Evolutionary conservation across 2,113 vertebrate genomes (phyloP).

Genomic region (Indri indri): DNA sequence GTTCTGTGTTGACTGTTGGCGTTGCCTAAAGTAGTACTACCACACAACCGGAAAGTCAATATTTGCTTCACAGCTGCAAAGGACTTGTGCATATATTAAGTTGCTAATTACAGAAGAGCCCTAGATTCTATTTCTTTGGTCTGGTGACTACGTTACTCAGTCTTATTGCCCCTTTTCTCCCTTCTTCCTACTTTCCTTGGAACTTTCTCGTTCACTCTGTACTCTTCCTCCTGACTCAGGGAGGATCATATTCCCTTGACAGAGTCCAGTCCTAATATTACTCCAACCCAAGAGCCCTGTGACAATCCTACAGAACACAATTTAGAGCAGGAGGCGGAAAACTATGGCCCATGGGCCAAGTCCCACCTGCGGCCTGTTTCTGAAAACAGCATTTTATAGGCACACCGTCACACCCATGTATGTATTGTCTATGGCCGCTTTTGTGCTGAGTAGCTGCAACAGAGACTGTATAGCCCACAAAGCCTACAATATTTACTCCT

Average conservation of each 20-base stretch:
- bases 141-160: neutral
- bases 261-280: neutral
- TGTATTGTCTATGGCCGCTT: neutral
- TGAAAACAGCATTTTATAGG: neutral
- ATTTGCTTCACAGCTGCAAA: neutral
- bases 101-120: neutral
- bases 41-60: neutral
- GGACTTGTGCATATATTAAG: neutral
- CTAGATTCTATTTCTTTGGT: neutral
- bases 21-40: neutral
- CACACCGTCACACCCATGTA: too few relatives aligned
- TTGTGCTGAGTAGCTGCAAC: neutral
- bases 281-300: neutral
- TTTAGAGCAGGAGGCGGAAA: neutral
- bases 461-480: neutral
- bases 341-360: rapidly evolving
- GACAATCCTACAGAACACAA: neutral
- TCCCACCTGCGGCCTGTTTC: neutral
- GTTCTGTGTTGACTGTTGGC: neutral
- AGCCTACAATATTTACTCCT: neutral
- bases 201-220: neutral
- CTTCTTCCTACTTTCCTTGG: neutral
- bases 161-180: neutral
- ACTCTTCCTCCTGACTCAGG: neutral
- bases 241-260: neutral